Evolutionary conservation across 2,113 vertebrate species (phyloP), one percentile per base, ranked within the genome.

Genomic region (Bufo bufo): DNA sequence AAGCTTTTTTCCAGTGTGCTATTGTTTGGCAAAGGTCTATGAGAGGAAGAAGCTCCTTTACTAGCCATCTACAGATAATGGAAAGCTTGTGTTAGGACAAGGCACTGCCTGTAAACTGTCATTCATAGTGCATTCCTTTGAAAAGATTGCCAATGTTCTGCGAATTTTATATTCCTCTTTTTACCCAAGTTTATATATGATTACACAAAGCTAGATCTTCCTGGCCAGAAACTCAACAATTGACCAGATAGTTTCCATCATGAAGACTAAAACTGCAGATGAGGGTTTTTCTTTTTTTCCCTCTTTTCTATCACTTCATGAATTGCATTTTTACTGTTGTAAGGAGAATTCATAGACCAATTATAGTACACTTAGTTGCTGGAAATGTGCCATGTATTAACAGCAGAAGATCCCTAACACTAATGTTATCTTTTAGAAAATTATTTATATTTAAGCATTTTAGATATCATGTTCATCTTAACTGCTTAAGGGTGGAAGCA

Each of bases 291-390:
- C 16, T 84, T 71, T 71, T 54, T 84, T 69, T 52, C 6, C 3
- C 50, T 63, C 43, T 50, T 71, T 59, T 75, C 78, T 82, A 54
- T 69, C 78, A 87, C 79, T 82, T 87, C 79, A 87, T 87, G 66
- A 82, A 87, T 87, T 87, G 56, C 52, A 50, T 87, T 82, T 75
- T 87, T 87, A 87, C 86, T 74, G 54, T 74, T 82, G 86, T 58
- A 75, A 82, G 74, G 86, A 87, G 52, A 87, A 87, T 82, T 87
- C 86, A 82, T 74, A 75, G 79, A n/a, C 66, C 59, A 66, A 82
- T 87, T 82, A 74, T 74, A 63, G 79, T 74, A 82, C 79, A 87
- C 86, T 87, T 87, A 82, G 78, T 45, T 1, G 2, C 43, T 87
- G 86, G 79, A 82, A 63, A 52, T 6, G 12, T 45, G 86, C 78